Conservation (phyloP, 1,140 invertebrate species). For the Drosophila persimilis region DNA sequence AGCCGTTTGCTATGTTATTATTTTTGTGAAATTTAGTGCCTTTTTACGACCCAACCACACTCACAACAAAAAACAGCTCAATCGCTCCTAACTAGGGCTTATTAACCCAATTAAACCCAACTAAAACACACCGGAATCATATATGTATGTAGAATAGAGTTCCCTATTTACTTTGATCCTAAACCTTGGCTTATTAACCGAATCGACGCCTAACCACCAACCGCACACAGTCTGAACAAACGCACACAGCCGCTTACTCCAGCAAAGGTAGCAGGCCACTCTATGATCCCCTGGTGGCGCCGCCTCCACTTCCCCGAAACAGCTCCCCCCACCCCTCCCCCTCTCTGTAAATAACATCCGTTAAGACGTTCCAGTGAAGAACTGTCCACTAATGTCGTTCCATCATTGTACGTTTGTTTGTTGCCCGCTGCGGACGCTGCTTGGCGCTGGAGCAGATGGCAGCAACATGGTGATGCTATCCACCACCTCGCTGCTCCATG, state of each 20-base stretch:
- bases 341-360: conserved; percentile 66
- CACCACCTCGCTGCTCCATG: conserved; percentile 82
- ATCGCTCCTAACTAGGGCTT: too few relatives aligned
- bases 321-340: conserved; percentile 7
- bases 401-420: conserved; percentile 76
- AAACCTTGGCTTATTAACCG: too few relatives aligned
- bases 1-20: too few relatives aligned
- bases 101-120: too few relatives aligned
- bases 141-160: too few relatives aligned
- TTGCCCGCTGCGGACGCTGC: conserved; percentile 31
- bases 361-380: conserved; percentile 45
- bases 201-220: too few relatives aligned
- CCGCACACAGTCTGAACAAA: too few relatives aligned
- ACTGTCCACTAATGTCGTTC: conserved; percentile 65
- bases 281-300: conserved; percentile 14
- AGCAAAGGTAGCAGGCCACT: conserved; percentile 1
- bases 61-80: too few relatives aligned
- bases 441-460: conserved; percentile 56
- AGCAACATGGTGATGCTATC: conserved; percentile 82
- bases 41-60: too few relatives aligned
- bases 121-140: too few relatives aligned
- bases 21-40: too few relatives aligned
- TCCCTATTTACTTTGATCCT: too few relatives aligned
- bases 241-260: conserved; percentile 2
- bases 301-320: conserved; percentile 1